A percentile compares a stretch with the other conserved stretches of the same genome.
phyloP scores from a whole-genome alignment of 2,797 vertebrate genomes.

The Vespertilio murinus region DNA sequence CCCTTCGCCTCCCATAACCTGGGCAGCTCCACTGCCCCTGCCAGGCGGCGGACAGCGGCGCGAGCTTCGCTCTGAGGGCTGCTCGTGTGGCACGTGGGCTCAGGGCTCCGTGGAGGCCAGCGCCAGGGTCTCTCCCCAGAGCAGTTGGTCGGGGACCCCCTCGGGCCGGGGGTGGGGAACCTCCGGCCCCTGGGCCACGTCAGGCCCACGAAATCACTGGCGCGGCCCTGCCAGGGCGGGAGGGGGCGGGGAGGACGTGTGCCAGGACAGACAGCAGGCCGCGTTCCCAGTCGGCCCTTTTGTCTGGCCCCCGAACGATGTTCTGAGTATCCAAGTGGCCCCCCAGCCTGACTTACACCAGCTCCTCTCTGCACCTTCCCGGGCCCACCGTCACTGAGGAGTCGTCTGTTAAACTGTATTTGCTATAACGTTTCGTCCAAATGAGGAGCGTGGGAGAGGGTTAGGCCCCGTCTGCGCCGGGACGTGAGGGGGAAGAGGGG shows the following conservation, averaged over 20 bases:
- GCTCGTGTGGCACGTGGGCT: rapidly evolving
- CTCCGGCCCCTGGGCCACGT: too few relatives aligned
- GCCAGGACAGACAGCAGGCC: too few relatives aligned
- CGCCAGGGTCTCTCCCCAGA: rapidly evolving
- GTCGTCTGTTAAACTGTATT: background rate
- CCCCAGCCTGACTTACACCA: too few relatives aligned
- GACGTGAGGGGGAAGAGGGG: background rate
- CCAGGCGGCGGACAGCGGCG: rapidly evolving
- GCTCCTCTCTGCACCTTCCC: rapidly evolving
- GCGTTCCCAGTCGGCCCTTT: too few relatives aligned
- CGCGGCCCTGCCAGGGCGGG: too few relatives aligned
- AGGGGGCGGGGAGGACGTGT: too few relatives aligned
- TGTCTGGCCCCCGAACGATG: too few relatives aligned
- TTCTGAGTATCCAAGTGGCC: too few relatives aligned
- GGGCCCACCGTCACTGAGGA: background rate
- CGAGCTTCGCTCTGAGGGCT: background rate
- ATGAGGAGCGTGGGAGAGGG: background rate
- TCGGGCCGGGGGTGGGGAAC: too few relatives aligned
- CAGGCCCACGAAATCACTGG: too few relatives aligned
- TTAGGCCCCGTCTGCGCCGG: background rate
- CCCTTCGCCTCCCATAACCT: too few relatives aligned
- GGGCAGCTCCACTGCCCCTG: rapidly evolving
- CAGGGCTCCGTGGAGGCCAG: background rate
- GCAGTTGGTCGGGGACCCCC: too few relatives aligned
- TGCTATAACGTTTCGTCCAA: background rate